phyloP scores from a whole-genome alignment of 2,888 invertebrate genomes.

The Nomada ferruginata region DNA sequence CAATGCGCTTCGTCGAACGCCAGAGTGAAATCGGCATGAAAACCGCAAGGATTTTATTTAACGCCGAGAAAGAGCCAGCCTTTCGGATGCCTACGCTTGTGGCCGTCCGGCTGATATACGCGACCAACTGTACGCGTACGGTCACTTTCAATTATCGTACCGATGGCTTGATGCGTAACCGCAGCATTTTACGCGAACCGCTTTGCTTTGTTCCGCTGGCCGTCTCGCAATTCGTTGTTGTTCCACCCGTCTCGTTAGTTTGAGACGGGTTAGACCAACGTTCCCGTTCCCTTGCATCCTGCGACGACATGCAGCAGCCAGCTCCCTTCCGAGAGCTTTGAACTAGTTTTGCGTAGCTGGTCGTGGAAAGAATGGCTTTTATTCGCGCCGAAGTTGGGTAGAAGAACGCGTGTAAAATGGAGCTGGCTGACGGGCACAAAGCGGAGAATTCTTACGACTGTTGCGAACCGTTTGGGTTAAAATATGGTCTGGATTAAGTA shows the following conservation, averaged over 20 bases:
- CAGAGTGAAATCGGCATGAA: slow-evolving; percentile 74
- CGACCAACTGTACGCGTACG: slow-evolving; percentile 42
- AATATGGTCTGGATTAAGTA: too few species aligned
- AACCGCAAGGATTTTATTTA: slow-evolving; percentile 74
- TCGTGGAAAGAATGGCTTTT: too few species aligned
- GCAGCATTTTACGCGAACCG: slow-evolving; percentile 52
- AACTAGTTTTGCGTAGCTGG: too few species aligned
- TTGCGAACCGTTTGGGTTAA: too few species aligned
- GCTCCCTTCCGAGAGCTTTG: too few species aligned
- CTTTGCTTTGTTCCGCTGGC: slow-evolving; percentile 48
- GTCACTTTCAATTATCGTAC: slow-evolving; percentile 62
- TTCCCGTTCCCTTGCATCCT: not conserved
- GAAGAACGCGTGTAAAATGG: too few species aligned
- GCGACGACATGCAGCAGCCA: not conserved
- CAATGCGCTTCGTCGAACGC: slow-evolving; percentile 68
- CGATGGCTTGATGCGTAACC: slow-evolving; percentile 35
- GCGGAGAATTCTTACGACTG: too few species aligned
- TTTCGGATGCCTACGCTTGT: slow-evolving; percentile 42
- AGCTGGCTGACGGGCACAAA: too few species aligned
- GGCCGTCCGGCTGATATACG: slow-evolving; percentile 45
- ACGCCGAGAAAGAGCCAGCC: slow-evolving; percentile 58
- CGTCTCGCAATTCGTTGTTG: slow-evolving; percentile 23
- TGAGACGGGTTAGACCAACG: not conserved
- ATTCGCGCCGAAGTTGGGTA: too few species aligned
- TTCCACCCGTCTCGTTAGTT: not conserved